Base-by-base conservation (phyloP, 2,113 vertebrate genomes). In the Poeciliopsis turrubarensis region DNA sequence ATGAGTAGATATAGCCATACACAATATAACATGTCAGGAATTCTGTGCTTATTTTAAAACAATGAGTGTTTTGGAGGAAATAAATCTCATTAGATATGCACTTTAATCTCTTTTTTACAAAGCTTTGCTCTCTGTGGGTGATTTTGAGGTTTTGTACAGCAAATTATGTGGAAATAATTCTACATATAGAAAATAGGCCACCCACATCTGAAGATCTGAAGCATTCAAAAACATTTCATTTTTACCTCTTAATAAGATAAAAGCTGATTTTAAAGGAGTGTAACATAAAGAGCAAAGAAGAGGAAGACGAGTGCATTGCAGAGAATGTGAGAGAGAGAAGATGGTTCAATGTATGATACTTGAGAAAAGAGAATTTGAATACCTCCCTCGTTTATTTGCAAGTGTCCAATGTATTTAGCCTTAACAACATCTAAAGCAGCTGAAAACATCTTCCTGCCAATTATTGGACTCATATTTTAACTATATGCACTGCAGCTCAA, bases 91-190 rank as follows among this genome's bases (percentile, higher is more conserved):
- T 60, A 67, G 66, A 67, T 41, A 66, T 67, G 41, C 3, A 14
- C 37, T 86, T 86, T 79, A 79, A 89, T 83, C 76, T 75, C 44
- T 17, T 34, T 66, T 60, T 70, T 57, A 47, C 51, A 79, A 84
- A 84, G 84, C 83, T 81, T 81, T 73, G 11, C 60, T 81, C 78
- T 84, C 72, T 66, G 73, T 15, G 19, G 70, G 75, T 29, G 70
- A 79, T 65, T 77, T 66, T 32, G 3, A n/a, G 77, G 75, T 68
- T 85, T 85, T 67, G 70, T 72, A 34, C 37, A 74, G n/a, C 47
- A 69, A 63, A 65, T 47, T 68, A 15, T 8, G 12, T 57, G 51
- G 22, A 57, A n/a, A 57, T n/a, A 57, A 57, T 57, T 25, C 3
- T n/a, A 57, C 51, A 57, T 57, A 57, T 57, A 57, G 51, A 57